Conservation (phyloP, 2,888 invertebrate genomes). For the Caenorhabditis imperialis region DNA sequence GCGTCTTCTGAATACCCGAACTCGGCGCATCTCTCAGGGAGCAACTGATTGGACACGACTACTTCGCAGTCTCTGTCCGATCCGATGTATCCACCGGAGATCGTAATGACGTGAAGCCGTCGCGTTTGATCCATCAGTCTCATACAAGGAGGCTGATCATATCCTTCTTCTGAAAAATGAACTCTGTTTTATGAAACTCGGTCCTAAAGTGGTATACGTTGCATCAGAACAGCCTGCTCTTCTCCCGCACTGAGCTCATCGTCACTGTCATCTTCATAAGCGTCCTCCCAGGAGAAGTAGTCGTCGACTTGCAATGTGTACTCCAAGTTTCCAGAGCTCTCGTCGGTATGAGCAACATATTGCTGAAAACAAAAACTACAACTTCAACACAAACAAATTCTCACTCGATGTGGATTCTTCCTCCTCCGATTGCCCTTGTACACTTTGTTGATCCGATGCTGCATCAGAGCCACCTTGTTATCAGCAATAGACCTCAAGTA, state of each 20-base stretch:
- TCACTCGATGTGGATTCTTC: constrained; percentile 25
- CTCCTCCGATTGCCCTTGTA: constrained; percentile 37
- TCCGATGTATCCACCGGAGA: constrained; percentile 70
- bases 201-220: constrained; percentile 24
- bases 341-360: constrained; percentile 12
- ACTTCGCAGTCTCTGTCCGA: constrained; percentile 53
- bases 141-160: constrained; percentile 69
- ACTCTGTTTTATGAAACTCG: not conserved
- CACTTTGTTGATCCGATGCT: constrained; percentile 40
- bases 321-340: constrained; percentile 16
- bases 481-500: constrained; percentile 21
- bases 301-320: constrained; percentile 10
- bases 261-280: constrained; percentile 41
- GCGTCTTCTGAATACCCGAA: constrained; percentile 40
- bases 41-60: constrained; percentile 22
- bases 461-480: constrained; percentile 31
- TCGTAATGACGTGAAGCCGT: constrained; percentile 68
- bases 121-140: constrained; percentile 66
- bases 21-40: constrained; percentile 49
- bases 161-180: constrained; percentile 63
- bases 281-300: constrained; percentile 35
- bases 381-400: no score
- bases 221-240: constrained; percentile 59
- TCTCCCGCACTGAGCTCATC: constrained; percentile 44
- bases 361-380: constrained; percentile 11